A percentile compares a stretch with the other conserved stretches of the same genome.
These are phyloP conservation scores for Fragum fragum DNA, from an alignment of 2,888 invertebrate genomes.

Conservation along the genomic window DNA sequence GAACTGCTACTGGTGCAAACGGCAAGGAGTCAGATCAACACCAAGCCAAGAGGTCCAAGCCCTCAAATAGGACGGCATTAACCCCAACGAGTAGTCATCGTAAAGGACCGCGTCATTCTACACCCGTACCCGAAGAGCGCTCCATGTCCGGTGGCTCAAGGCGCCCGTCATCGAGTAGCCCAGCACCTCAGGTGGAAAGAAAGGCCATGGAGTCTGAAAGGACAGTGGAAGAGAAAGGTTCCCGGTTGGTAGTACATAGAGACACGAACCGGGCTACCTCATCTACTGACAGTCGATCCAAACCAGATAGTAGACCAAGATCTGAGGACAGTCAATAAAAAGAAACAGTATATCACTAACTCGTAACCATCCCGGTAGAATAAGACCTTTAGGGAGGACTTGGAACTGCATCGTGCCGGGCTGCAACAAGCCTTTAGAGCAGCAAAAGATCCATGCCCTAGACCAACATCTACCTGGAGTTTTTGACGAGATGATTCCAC, in stretches of 20 bases:
- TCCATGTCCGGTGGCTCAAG: background rate
- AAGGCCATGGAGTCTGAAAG: background rate
- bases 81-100: background rate
- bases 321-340: too few species aligned
- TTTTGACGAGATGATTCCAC: background rate
- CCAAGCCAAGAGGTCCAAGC: background rate
- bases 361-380: background rate
- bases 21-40: too few species aligned
- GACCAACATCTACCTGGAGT: background rate
- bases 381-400: background rate
- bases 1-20: too few species aligned
- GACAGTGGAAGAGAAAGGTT: background rate
- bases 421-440: background rate
- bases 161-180: background rate
- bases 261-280: too few species aligned
- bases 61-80: background rate
- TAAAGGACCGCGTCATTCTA: background rate
- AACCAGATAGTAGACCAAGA: too few species aligned
- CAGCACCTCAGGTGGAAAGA: background rate
- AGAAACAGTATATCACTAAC: too few species aligned
- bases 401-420: background rate
- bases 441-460: constrained; percentile 8
- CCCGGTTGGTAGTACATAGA: background rate
- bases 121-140: background rate
- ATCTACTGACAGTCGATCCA: background rate